Evolutionary conservation across 2,888 invertebrate genomes (phyloP), one percentile per base, ranked within the genome.

Genomic region (Acronicta leporina): DNA sequence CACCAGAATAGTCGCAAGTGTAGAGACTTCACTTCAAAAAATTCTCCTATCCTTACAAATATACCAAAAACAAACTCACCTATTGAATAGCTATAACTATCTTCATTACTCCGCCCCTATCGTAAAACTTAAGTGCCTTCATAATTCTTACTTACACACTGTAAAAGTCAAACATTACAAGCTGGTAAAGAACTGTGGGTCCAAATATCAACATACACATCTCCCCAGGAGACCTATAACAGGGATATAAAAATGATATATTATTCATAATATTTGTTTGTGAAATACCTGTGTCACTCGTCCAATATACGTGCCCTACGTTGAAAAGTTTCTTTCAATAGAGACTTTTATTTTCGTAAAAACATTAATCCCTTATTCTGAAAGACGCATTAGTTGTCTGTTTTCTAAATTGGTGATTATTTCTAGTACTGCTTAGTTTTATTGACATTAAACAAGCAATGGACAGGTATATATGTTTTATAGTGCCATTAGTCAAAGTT

Each of bases 191-290:
- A 61, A 60, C 30, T 47, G 44, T 16, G 42, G 44, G 54, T 71
- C n/a, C 56, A 46, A 56, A 69, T 51, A 35, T 66, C 50, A 30
- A 35, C 25, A 20, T 38, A 54, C n/a, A 10, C 14, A 38, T 38
- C 13, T 6, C n/a, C 30, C n/a, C 5, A 7, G 6, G n/a, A 38
- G 7, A 38, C 7, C n/a, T 7, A 38, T n/a, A n/a, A 13, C 35
- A 5, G n/a, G n/a, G 38, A 38, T 68, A 80, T 81, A 83, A 82
- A 83, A 80, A 73, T 80, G 77, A 83, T 80, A 73, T 77, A 80
- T 79, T 63, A 63, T 72, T 52, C 67, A 75, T 75, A 75, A 82
- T 84, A 80, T 82, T 77, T 77, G 77, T 79, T 77, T 76, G 49
- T 50, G 27, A 27, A 3, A 15, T 15, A 30, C 35, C 5, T 13